Evolutionary conservation across 2,888 invertebrate genomes (phyloP), one percentile per base, ranked within the genome.

Genomic region (Lathronympha strigana): DNA sequence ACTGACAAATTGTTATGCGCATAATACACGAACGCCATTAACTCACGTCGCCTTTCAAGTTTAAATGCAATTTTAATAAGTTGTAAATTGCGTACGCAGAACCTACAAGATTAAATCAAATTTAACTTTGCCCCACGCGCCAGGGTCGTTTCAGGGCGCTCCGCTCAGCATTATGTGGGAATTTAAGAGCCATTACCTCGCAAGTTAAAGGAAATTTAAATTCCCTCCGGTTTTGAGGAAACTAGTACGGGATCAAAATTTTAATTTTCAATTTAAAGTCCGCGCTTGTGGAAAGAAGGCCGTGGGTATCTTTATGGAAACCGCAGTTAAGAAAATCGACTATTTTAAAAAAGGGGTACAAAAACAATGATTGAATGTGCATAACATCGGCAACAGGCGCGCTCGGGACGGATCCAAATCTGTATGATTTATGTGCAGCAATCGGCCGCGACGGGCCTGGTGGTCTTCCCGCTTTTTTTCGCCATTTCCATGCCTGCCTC

Each of bases 371-470:
- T 74, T 74, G 80, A 82, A 82, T 81, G 77, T 73, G 69, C 70
- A 71, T 69, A 79, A 79, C 81, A 83, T 81, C 77, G 80, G 73
- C 78, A 77, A 76, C 79, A 77, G 79, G 72, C 74, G 72, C 73
- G 72, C 70, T 72, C 69, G 79, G 77, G 81, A 67, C 61, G 71
- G 78, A 86, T 84, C 84, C 83, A 81, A 86, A 84, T 84, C 83
- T 80, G 76, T 80, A 79, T 86, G 85, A 84, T 86, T 86, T 86
- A 86, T 86, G 82, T 80, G 78, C 75, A 81, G 79, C 79, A 77
- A 82, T 81, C 80, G 83, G 76, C 38, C 15, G 78, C 78, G 51
- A 63, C 66, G 63, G 61, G 69, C 67, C 67, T 67, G 62, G 49
- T 60, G 62, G 43, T 63, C 57, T 58, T 68, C 62, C 40, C 62